These are phyloP conservation scores for Artibeus jamaicensis DNA, from an alignment of 2,797 vertebrate genomes.

Conservation along the genomic window DNA sequence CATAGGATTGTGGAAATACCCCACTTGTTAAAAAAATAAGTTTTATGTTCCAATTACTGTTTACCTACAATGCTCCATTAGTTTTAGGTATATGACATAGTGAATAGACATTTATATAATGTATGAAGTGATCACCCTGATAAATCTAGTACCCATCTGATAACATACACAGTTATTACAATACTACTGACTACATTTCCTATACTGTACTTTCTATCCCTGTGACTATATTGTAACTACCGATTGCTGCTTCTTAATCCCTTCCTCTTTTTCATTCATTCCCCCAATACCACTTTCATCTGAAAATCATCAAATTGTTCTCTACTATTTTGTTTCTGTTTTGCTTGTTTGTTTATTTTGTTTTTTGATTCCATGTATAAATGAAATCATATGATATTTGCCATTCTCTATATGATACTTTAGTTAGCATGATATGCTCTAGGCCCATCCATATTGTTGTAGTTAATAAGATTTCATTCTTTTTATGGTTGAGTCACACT, in stretches of 20 bases:
- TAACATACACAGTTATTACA: no score
- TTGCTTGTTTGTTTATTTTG: no score
- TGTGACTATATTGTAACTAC: background rate
- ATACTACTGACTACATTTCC: background rate
- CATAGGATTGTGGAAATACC: background rate
- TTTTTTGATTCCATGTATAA: no score
- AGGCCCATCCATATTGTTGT: background rate
- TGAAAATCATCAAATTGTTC: background rate
- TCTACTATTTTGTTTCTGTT: no score
- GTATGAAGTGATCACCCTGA: background rate
- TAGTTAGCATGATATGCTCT: no score
- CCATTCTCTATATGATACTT: no score
- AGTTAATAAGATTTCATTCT: background rate
- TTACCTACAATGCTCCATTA: background rate
- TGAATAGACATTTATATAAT: background rate
- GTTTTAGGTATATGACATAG: background rate
- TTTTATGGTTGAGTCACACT: background rate
- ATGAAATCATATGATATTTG: no score
- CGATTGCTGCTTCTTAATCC: background rate
- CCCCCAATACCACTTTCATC: background rate
- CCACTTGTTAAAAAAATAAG: background rate
- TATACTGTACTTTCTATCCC: background rate
- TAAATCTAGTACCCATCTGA: background rate
- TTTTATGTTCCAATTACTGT: background rate
- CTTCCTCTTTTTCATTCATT: background rate